Conservation (phyloP, 2,113 vertebrate genomes). For the Apaloderma vittatum region DNA sequence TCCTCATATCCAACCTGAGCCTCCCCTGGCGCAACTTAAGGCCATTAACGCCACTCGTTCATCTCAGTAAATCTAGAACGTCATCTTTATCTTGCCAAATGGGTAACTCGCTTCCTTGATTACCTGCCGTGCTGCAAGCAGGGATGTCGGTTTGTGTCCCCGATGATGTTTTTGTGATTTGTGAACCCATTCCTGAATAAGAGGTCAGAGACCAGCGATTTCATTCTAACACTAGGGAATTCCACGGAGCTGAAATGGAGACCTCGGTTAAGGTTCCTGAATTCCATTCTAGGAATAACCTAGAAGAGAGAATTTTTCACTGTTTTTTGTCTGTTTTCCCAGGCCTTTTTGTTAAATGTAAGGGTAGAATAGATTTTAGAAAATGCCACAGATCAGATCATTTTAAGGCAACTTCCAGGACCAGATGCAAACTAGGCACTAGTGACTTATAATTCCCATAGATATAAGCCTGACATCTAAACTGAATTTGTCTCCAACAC, state of each 20-base stretch:
- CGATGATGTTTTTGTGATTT: not conserved
- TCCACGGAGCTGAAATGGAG: not conserved
- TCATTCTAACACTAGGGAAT: not conserved
- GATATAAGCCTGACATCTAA: not conserved
- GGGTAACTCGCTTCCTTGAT: not conserved
- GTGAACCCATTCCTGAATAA: not conserved
- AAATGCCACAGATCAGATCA: not conserved
- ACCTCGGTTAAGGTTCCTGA: not conserved
- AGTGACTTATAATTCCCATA: not conserved
- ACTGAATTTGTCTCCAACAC: not conserved
- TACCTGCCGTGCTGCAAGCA: not conserved
- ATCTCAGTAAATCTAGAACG: not conserved
- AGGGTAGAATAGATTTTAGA: not conserved
- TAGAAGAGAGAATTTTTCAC: not conserved
- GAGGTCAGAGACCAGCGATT: not conserved
- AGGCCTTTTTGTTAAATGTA: not conserved
- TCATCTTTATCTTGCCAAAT: not conserved
- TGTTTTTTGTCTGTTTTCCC: not conserved
- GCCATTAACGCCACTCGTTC: not conserved
- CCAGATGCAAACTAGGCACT: not conserved
- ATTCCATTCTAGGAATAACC: not conserved
- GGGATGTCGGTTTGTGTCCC: not conserved
- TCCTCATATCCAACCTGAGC: too few species aligned
- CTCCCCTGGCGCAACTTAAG: too few species aligned
- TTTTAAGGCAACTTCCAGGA: constrained; percentile 17